A percentile compares a stretch with the other conserved stretches of the same genome.
phyloP scores from a whole-genome alignment of 2,113 vertebrate species.

The Laterallus jamaicensis region DNA sequence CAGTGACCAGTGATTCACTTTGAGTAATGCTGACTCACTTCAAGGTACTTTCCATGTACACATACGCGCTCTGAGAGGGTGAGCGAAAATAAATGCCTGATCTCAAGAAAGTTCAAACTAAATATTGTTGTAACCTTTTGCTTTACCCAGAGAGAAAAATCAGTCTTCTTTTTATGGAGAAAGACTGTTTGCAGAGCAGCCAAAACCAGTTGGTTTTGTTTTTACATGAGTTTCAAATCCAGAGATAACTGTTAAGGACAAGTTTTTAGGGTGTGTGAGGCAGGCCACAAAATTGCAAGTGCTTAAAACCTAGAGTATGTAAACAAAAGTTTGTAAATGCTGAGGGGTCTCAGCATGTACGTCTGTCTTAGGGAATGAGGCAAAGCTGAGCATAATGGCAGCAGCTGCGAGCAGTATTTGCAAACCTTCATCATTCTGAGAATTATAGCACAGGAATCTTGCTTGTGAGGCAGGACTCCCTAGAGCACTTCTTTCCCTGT shows the following conservation, averaged over 20 bases:
- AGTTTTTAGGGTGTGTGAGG: slow-evolving; percentile 61
- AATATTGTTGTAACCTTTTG: slow-evolving; percentile 82
- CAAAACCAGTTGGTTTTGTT: slow-evolving; percentile 75
- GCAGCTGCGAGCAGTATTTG: neutral
- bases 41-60: slow-evolving; percentile 78
- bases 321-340: slow-evolving; percentile 45
- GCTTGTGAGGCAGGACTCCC: neutral
- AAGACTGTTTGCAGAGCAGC: slow-evolving; percentile 44
- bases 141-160: slow-evolving; percentile 66
- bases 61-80: slow-evolving; percentile 54
- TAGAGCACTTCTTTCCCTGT: neutral
- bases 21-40: slow-evolving; percentile 73
- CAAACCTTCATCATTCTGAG: neutral
- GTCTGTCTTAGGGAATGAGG: neutral
- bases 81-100: slow-evolving; percentile 70
- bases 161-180: slow-evolving; percentile 72
- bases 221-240: slow-evolving; percentile 70
- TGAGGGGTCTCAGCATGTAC: neutral
- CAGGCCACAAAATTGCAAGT: slow-evolving; percentile 58
- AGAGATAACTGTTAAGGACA: slow-evolving; percentile 69
- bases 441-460: neutral
- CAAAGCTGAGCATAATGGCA: neutral
- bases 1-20: slow-evolving; percentile 74
- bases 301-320: slow-evolving; percentile 49
- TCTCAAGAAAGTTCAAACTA: slow-evolving; percentile 72